A percentile compares a stretch with the other conserved stretches of the same genome.
These are phyloP conservation scores for Epirrita christyi DNA, from an alignment of 2,888 invertebrate species.

Conservation along the genomic window DNA sequence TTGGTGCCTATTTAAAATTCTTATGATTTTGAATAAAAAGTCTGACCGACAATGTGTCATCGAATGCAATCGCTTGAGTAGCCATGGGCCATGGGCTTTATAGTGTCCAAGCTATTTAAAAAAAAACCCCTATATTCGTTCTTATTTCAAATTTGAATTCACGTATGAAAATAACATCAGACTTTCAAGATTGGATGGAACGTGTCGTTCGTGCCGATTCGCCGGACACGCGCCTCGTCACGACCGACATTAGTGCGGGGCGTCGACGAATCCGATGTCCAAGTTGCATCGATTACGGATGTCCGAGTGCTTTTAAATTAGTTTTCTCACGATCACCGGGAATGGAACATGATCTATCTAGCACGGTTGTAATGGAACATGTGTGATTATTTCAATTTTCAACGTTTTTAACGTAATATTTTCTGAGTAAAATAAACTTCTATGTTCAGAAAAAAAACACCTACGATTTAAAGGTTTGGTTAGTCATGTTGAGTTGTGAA, in stretches of 20 bases:
- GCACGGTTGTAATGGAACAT: conserved; percentile 6
- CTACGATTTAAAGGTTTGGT: conserved; percentile 7
- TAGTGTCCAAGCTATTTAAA: neutral
- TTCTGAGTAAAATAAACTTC: neutral
- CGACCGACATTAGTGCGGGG: conserved; percentile 46
- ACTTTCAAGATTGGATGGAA: conserved; percentile 43
- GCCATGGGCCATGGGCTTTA: too few species aligned
- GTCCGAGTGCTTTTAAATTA: conserved; percentile 38
- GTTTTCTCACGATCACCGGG: conserved; percentile 39
- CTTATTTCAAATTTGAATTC: conserved; percentile 30
- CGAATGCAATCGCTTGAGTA: too few species aligned
- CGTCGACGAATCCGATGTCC: conserved; percentile 33
- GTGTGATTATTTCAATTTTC: neutral
- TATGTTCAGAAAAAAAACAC: conserved; percentile 5
- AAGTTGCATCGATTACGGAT: conserved; percentile 38
- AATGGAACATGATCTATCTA: conserved; percentile 31
- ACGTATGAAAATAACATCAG: conserved; percentile 37
- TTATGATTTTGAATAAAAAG: too few species aligned
- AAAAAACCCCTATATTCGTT: conserved; percentile 1
- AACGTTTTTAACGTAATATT: neutral
- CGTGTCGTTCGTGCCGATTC: conserved; percentile 48
- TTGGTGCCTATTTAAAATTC: too few species aligned
- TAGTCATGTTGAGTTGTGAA: conserved; percentile 13
- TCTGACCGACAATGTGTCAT: too few species aligned
- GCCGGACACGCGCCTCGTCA: conserved; percentile 44